Percentiles rank a stretch among this genome's conserved stretches.
These are phyloP conservation scores for Amphipyra tragopoginis DNA, from an alignment of 2,888 invertebrate genomes.

Conservation along the genomic window DNA sequence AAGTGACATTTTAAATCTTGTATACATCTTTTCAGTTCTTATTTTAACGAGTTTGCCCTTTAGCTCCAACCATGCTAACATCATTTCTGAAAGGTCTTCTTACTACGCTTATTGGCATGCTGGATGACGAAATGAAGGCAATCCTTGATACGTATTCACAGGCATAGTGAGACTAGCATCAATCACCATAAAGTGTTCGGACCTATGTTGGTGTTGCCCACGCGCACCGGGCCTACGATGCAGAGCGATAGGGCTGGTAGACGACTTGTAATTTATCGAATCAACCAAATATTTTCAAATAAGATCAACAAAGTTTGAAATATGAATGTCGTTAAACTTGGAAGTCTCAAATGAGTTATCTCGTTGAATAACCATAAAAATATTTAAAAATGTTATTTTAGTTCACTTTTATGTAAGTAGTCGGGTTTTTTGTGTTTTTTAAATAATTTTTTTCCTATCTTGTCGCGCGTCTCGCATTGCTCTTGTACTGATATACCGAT, in stretches of 20 bases:
- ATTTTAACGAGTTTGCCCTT: slow-evolving; percentile 13
- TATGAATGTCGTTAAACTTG: no score
- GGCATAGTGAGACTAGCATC: slow-evolving; percentile 27
- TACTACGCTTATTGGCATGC: neutral
- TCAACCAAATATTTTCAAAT: neutral
- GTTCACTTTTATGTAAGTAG: no score
- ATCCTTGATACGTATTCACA: slow-evolving; percentile 31
- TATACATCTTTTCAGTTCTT: no score
- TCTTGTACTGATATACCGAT: no score
- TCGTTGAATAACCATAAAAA: no score
- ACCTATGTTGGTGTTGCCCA: slow-evolving; percentile 44
- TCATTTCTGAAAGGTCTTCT: slow-evolving; percentile 1
- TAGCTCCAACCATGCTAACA: neutral
- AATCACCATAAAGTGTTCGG: slow-evolving; percentile 46
- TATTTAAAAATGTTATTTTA: no score
- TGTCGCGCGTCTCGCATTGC: no score
- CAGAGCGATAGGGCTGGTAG: slow-evolving; percentile 34
- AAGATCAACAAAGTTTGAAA: no score
- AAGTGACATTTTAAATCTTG: no score
- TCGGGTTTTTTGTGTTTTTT: no score
- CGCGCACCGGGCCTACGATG: slow-evolving; percentile 39
- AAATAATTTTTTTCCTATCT: no score
- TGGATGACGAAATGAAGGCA: slow-evolving; percentile 27
- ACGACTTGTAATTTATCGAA: neutral
- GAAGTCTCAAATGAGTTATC: no score